phyloP scores from a whole-genome alignment of 2,888 invertebrate species.

The Drosophila lacicola region DNA sequence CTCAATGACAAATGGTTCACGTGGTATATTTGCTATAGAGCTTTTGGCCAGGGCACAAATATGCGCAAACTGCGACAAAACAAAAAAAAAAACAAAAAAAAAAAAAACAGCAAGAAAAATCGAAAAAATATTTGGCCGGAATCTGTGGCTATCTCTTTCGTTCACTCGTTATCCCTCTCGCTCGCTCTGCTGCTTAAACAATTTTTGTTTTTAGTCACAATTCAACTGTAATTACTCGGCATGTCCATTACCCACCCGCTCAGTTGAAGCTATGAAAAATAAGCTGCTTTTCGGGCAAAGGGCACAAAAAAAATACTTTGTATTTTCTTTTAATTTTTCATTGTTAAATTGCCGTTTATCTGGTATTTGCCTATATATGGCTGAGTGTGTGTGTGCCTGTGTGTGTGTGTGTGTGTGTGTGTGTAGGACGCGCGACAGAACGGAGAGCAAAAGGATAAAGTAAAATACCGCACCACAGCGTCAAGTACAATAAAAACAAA shows the following conservation, averaged over 20 bases:
- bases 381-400: slow-evolving; percentile 1
- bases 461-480: slow-evolving; percentile 48
- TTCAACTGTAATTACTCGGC: slow-evolving; percentile 78
- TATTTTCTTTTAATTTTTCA: slow-evolving; percentile 81
- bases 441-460: slow-evolving; percentile 48
- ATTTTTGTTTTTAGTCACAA: slow-evolving; percentile 62
- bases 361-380: slow-evolving; percentile 56
- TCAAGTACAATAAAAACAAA: slow-evolving; percentile 3
- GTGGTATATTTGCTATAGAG: slow-evolving; percentile 51
- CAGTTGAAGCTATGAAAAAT: slow-evolving; percentile 56
- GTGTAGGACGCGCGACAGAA: slow-evolving; percentile 63
- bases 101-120: slow-evolving; percentile 37
- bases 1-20: slow-evolving; percentile 71
- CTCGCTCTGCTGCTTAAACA: slow-evolving; percentile 14
- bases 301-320: slow-evolving; percentile 58
- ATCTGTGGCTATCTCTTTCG: not conserved
- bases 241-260: slow-evolving; percentile 52
- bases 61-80: slow-evolving; percentile 36
- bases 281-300: slow-evolving; percentile 61
- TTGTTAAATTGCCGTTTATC: slow-evolving; percentile 80
- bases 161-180: not conserved
- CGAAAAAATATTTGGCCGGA: slow-evolving; percentile 48
- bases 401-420: slow-evolving; percentile 32
- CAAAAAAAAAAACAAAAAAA: slow-evolving; percentile 22
- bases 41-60: slow-evolving; percentile 26